A percentile compares a stretch with the other conserved stretches of the same genome.
Conservation (phyloP, 2,888 invertebrate genomes). For the Volucella inflata region DNA sequence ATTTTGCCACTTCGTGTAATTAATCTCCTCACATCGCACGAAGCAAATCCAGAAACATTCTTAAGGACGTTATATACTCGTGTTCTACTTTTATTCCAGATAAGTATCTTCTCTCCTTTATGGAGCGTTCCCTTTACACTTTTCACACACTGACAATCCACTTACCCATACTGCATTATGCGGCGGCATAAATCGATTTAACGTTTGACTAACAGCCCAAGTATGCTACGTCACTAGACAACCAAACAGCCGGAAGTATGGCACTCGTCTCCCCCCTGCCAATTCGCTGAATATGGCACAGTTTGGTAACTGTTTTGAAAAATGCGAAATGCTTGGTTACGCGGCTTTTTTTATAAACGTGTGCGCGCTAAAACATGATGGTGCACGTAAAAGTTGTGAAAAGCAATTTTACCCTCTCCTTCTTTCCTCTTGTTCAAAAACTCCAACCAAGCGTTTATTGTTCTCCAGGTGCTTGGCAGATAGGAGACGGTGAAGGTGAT, state of each 20-base stretch:
- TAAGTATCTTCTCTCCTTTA: background rate
- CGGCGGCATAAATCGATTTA: constrained; percentile 56
- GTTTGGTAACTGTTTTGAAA: constrained; percentile 47
- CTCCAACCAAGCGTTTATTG: constrained; percentile 36
- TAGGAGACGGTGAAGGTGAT: background rate
- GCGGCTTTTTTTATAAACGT: constrained; percentile 21
- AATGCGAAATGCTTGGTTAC: constrained; percentile 53
- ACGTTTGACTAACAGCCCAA: constrained; percentile 58
- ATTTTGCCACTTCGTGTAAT: constrained; percentile 38
- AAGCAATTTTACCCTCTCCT: constrained; percentile 17
- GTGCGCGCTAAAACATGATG: constrained; percentile 18
- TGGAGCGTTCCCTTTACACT: background rate
- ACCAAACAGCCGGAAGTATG: background rate
- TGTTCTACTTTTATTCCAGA: no score
- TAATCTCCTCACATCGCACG: constrained; percentile 37
- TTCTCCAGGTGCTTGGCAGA: constrained; percentile 8
- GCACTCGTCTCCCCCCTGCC: background rate
- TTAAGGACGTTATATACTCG: background rate
- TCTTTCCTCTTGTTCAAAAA: background rate
- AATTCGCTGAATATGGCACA: background rate
- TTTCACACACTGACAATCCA: background rate
- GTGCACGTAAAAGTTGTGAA: constrained; percentile 41
- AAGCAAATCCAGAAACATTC: constrained; percentile 2
- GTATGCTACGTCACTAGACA: constrained; percentile 29
- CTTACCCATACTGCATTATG: constrained; percentile 17